Evolutionary conservation across 2,888 invertebrate species (phyloP).

Genomic region (Athrips mouffetella): DNA sequence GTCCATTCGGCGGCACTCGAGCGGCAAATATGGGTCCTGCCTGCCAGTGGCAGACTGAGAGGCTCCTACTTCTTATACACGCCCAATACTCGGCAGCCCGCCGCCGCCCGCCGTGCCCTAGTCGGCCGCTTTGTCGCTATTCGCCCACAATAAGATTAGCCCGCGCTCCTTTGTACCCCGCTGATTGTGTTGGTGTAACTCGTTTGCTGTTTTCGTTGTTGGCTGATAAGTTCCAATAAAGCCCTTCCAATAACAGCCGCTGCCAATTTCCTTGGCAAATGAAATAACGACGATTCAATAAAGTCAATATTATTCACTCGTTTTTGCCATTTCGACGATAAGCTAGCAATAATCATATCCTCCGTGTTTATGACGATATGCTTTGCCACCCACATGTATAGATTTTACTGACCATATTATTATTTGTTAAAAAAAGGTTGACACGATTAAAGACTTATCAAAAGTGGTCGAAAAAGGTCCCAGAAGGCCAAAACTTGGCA

Average conservation of each 20-base stretch:
- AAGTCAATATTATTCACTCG: neutral
- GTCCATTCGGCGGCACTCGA: conserved; percentile 53
- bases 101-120: conserved; percentile 37
- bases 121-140: conserved; percentile 47
- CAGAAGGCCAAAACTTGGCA: too few relatives aligned
- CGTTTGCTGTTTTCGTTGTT: conserved; percentile 43
- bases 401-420: too few relatives aligned
- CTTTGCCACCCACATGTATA: too few relatives aligned
- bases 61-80: conserved; percentile 48
- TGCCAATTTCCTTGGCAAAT: conserved; percentile 1
- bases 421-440: too few relatives aligned
- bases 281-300: conserved; percentile 9
- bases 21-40: conserved; percentile 71
- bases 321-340: neutral
- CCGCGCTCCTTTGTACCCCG: conserved; percentile 56
- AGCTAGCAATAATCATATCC: neutral
- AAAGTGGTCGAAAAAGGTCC: too few relatives aligned
- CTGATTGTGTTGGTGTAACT: conserved; percentile 66
- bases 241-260: conserved; percentile 1
- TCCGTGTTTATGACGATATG: too few relatives aligned
- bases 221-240: conserved; percentile 17
- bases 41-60: conserved; percentile 55
- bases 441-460: too few relatives aligned
- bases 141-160: conserved; percentile 65
- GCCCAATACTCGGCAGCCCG: conserved; percentile 14